phyloP scores from a whole-genome alignment of 2,797 vertebrate species.

The Muscicapa striata region DNA sequence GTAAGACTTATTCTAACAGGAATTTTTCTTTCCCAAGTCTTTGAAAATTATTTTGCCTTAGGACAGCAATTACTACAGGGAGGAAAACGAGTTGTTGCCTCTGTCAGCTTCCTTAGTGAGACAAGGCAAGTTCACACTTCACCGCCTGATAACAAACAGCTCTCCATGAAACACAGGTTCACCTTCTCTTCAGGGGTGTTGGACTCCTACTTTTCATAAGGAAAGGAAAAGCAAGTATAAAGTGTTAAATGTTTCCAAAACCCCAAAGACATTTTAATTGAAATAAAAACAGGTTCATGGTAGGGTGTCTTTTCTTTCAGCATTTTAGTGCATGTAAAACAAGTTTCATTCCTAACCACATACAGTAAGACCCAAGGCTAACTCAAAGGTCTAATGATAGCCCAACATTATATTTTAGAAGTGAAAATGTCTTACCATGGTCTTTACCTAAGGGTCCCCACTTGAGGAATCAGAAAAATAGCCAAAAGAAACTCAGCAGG shows the following conservation, averaged over 20 bases:
- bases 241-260: constrained; percentile 18
- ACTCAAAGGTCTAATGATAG: not conserved
- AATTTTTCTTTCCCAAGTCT: constrained; percentile 63
- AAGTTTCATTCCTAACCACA: constrained; percentile 7
- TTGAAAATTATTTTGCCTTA: constrained; percentile 68
- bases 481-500: not conserved
- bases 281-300: constrained; percentile 5
- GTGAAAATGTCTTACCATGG: not conserved
- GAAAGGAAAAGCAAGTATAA: constrained; percentile 20
- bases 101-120: constrained; percentile 63
- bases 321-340: not conserved
- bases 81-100: constrained; percentile 68
- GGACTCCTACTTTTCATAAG: not conserved
- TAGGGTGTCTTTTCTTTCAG: not conserved
- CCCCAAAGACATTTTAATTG: not conserved
- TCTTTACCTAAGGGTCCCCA: not conserved
- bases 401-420: not conserved
- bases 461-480: not conserved
- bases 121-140: constrained; percentile 66
- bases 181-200: constrained; percentile 37
- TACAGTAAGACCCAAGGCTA: not conserved
- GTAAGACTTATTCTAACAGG: constrained; percentile 59
- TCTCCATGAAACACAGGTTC: constrained; percentile 27
- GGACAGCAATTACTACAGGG: constrained; percentile 48
- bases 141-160: constrained; percentile 46